Evolutionary conservation across 2,113 vertebrate genomes (phyloP), one percentile per base, ranked within the genome.

Genomic region (Melanerpes aurifrons): DNA sequence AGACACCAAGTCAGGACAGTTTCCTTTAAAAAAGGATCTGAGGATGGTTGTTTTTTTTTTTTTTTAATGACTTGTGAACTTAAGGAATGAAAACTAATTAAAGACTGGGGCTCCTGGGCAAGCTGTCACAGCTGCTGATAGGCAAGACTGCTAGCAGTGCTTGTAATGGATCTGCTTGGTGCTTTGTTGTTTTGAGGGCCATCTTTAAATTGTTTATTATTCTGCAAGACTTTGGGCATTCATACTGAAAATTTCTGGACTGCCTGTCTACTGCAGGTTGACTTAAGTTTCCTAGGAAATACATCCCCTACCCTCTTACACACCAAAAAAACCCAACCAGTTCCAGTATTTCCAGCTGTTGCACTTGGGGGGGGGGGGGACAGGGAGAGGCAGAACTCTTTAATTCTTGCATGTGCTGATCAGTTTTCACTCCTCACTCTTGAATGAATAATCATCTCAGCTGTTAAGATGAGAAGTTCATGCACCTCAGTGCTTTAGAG

Each of bases 81-180:
- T 95, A 48, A 91, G 93, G 82, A 96, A 90, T 91, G 90, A 92
- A 90, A 88, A 58, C 69, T 95, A 94, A 92, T 93, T 96, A 94
- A 92, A 81, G 95, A 58, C 48, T 86, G 76, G 86, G 75, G 80
- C 83, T 94, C 66, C 15, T 43, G 75, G 91, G 76, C 90, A 96
- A 81, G 87, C 93, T 93, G 82, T 92, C 80, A 79, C 80, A 84
- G 79, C 85, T 94, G 90, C 76, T 84, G 85, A 90, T 90, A 75
- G 75, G 32, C 66, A 83, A 73, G 73, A 54, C 89, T 89, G 82
- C 89, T 89, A 91, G 91, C 87, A 83, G 45, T 86, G 91, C 57
- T 82, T 89, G 61, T 32, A 82, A 82, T 86, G 2, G 69, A 73
- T 92, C 82, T 86, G 72, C 79, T 71, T 83, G 72, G 48, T 80